Evolutionary conservation across 2,797 vertebrate species (phyloP).

Genomic region (Tympanoctomys barrerae): DNA sequence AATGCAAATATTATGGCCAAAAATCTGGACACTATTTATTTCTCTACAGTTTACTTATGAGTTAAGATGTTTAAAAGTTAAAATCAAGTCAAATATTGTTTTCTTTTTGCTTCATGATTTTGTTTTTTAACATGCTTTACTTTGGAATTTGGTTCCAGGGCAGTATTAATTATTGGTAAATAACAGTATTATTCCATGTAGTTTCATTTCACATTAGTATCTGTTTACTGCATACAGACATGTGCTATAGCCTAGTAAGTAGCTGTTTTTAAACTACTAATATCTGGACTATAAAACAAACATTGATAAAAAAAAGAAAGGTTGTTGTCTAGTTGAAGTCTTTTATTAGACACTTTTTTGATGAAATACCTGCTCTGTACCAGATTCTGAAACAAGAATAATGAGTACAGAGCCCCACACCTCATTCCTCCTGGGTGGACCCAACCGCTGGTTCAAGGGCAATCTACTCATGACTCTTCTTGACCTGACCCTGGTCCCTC

Average conservation of each 20-base stretch:
- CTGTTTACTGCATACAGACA: background rate
- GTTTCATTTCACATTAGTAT: slow-evolving; percentile 28
- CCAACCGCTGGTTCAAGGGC: background rate
- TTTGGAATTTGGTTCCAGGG: background rate
- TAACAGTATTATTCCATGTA: background rate
- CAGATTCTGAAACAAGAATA: background rate
- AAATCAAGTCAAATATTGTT: slow-evolving; percentile 26
- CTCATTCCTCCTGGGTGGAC: background rate
- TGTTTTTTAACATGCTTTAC: background rate
- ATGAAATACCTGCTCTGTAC: background rate
- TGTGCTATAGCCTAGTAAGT: background rate
- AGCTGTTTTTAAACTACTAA: slow-evolving; percentile 34
- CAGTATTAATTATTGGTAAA: background rate
- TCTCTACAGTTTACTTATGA: slow-evolving; percentile 26
- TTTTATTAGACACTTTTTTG: background rate
- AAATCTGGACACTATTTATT: slow-evolving; percentile 55
- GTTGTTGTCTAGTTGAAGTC: background rate
- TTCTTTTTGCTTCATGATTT: slow-evolving; percentile 47
- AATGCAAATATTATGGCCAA: slow-evolving; percentile 46
- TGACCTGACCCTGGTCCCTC: background rate
- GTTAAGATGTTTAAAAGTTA: slow-evolving; percentile 31
- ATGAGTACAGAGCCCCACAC: background rate
- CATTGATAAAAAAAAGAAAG: background rate
- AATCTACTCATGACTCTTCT: background rate
- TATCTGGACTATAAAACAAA: slow-evolving; percentile 46